phyloP scores from a whole-genome alignment of 2,888 invertebrate genomes.

The Eilema caniola region DNA sequence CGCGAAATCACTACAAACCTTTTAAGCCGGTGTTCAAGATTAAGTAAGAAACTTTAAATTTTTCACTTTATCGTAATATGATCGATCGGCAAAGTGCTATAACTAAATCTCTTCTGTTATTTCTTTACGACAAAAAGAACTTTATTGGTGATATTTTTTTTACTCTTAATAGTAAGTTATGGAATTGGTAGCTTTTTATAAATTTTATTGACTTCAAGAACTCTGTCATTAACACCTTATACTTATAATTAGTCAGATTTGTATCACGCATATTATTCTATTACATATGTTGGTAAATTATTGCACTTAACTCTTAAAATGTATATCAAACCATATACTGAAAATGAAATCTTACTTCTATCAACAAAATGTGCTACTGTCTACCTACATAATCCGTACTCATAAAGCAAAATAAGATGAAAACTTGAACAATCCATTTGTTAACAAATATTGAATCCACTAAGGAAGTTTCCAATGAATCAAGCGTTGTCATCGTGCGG shows the following conservation, averaged over 20 bases:
- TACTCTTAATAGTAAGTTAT: not conserved
- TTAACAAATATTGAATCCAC: constrained; percentile 6
- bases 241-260: too few relatives aligned
- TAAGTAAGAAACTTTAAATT: constrained; percentile 39
- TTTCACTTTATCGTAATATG: constrained; percentile 46
- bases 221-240: too few relatives aligned
- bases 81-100: constrained; percentile 32
- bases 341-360: not conserved
- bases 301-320: too few relatives aligned
- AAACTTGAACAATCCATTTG: not conserved
- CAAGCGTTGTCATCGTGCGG: constrained; percentile 10
- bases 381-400: not conserved
- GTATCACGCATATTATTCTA: too few relatives aligned
- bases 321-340: not conserved
- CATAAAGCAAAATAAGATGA: not conserved
- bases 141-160: not conserved
- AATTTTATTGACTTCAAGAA: not conserved
- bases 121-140: constrained; percentile 31
- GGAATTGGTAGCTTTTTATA: not conserved
- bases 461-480: constrained; percentile 6
- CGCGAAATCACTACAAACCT: constrained; percentile 52
- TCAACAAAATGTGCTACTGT: not conserved
- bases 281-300: too few relatives aligned
- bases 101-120: constrained; percentile 29
- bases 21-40: constrained; percentile 49